Percentiles rank a stretch among this genome's conserved stretches.
Evolutionary conservation across 2,113 vertebrate species (phyloP).

Genomic region (Cololabis saira): DNA sequence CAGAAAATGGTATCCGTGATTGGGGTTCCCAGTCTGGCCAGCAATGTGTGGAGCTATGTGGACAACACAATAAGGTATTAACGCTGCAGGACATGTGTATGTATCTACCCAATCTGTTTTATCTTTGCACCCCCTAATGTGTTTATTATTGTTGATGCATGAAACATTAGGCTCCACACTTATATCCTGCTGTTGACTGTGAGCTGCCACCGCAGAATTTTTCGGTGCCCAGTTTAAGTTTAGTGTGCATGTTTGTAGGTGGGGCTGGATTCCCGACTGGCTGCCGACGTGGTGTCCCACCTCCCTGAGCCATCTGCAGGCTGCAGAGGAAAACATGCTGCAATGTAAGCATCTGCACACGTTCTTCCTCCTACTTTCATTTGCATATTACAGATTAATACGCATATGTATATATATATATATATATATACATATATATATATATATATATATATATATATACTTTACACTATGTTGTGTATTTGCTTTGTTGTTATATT

Average conservation of each 20-base stretch:
- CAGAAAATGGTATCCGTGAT: slow-evolving; percentile 57
- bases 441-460: too few species aligned
- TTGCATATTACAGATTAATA: not conserved
- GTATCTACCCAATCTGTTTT: too few species aligned
- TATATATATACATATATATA: too few species aligned
- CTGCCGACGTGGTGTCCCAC: slow-evolving; percentile 95
- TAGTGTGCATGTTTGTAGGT: slow-evolving; percentile 75
- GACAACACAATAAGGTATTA: slow-evolving; percentile 71
- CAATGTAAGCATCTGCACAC: slow-evolving; percentile 82
- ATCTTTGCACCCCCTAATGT: too few species aligned
- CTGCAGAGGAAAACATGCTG: slow-evolving; percentile 92
- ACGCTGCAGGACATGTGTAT: not conserved
- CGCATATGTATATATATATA: too few species aligned
- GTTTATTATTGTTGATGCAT: too few species aligned
- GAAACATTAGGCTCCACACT: too few species aligned
- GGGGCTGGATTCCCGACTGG: slow-evolving; percentile 91
- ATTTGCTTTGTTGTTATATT: too few species aligned
- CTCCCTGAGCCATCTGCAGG: slow-evolving; percentile 88
- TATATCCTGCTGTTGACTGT: not conserved
- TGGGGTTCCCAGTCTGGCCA: slow-evolving; percentile 58
- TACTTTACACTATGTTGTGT: too few species aligned
- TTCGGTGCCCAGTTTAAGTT: not conserved
- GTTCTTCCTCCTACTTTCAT: not conserved
- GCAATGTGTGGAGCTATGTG: slow-evolving; percentile 66
- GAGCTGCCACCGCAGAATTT: not conserved